These are phyloP conservation scores for Elachura formosa DNA, from an alignment of 2,113 vertebrate species.

Conservation along the genomic window DNA sequence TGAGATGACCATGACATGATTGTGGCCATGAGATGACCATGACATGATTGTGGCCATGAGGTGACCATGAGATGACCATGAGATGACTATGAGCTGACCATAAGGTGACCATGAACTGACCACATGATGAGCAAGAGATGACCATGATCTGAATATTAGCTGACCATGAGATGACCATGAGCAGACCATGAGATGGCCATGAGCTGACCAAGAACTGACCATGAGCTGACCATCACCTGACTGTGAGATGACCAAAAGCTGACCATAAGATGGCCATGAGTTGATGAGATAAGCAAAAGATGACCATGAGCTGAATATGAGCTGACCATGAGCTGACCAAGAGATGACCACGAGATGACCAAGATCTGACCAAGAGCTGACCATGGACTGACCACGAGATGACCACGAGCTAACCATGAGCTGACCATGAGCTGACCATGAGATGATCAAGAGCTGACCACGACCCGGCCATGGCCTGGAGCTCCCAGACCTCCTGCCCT, in stretches of 20 bases:
- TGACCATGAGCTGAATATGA: background rate
- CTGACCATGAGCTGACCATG: background rate
- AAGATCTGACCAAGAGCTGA: accelerated
- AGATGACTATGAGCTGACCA: too few relatives aligned
- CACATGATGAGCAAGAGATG: background rate
- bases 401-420: background rate
- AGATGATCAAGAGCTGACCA: background rate
- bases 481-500: too few relatives aligned
- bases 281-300: too few relatives aligned
- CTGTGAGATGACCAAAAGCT: accelerated
- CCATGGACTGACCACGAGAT: background rate
- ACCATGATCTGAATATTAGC: background rate
- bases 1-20: background rate
- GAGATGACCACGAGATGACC: background rate
- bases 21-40: background rate
- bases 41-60: too few relatives aligned
- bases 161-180: background rate
- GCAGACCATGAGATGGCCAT: too few relatives aligned
- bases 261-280: background rate
- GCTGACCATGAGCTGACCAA: too few relatives aligned
- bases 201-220: background rate
- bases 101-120: background rate
- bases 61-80: background rate
- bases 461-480: background rate
- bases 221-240: too few relatives aligned